These are phyloP conservation scores for Drosophila trichaetosa DNA, from an alignment of 2,888 invertebrate genomes.

Conservation along the genomic window DNA sequence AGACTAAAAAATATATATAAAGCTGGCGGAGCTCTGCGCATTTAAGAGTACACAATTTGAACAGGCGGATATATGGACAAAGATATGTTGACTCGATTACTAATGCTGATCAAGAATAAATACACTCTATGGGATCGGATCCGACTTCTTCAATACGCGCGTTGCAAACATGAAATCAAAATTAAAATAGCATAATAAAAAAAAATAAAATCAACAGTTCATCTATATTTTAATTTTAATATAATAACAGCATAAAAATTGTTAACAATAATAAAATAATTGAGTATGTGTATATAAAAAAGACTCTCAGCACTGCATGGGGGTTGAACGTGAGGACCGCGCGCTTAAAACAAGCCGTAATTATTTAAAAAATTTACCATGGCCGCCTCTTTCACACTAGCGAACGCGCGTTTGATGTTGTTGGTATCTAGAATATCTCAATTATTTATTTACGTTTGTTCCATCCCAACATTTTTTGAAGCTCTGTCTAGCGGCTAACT, in stretches of 20 bases:
- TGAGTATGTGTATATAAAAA: background rate
- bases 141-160: too few relatives aligned
- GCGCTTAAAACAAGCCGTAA: too few relatives aligned
- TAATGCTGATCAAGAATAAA: too few relatives aligned
- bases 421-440: slow-evolving; percentile 91
- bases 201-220: slow-evolving; percentile 14
- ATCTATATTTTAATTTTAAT: slow-evolving; percentile 1
- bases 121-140: too few relatives aligned
- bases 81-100: too few relatives aligned
- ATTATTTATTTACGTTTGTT: slow-evolving; percentile 6
- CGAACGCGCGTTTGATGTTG: slow-evolving; percentile 97
- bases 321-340: background rate
- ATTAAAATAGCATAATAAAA: background rate
- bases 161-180: background rate
- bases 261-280: background rate
- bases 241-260: slow-evolving; percentile 7
- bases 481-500: slow-evolving; percentile 6
- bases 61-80: too few relatives aligned
- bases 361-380: rapidly evolving
- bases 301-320: background rate
- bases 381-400: rapidly evolving
- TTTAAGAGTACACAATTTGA: too few relatives aligned
- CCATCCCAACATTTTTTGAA: background rate
- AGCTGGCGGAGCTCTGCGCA: too few relatives aligned
- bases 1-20: too few relatives aligned